A percentile compares a stretch with the other conserved stretches of the same genome.
These are phyloP conservation scores for Clangula hyemalis DNA, from an alignment of 2,797 vertebrate genomes.

Conservation along the genomic window DNA sequence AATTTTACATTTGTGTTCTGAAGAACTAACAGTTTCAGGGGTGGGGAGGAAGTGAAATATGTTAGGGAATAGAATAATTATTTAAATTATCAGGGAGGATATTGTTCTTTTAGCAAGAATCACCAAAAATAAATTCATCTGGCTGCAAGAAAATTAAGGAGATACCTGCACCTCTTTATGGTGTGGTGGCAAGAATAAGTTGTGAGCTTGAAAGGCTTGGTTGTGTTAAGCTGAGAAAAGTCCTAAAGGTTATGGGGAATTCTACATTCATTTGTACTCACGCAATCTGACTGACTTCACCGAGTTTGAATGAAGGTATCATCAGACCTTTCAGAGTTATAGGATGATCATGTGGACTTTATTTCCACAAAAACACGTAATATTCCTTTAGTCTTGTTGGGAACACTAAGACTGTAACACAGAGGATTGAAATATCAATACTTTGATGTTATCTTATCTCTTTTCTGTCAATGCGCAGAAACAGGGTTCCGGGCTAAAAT, in stretches of 20 bases:
- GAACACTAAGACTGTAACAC: neutral
- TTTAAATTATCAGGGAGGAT: neutral
- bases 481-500: neutral
- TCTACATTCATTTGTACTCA: neutral
- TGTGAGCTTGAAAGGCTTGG: neutral
- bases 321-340: neutral
- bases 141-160: neutral
- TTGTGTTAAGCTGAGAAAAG: neutral
- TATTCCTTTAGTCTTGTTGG: neutral
- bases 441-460: neutral
- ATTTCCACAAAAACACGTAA: neutral
- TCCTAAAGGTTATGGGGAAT: neutral
- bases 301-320: neutral
- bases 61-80: neutral
- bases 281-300: neutral
- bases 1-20: neutral
- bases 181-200: neutral
- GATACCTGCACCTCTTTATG: neutral
- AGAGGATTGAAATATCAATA: neutral
- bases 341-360: neutral
- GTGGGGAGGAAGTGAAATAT: no score
- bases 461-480: neutral
- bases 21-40: neutral
- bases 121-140: neutral
- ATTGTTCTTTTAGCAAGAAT: neutral